Evolutionary conservation across 2,113 vertebrate genomes (phyloP), one percentile per base, ranked within the genome.

Genomic region (Willisornis vidua): DNA sequence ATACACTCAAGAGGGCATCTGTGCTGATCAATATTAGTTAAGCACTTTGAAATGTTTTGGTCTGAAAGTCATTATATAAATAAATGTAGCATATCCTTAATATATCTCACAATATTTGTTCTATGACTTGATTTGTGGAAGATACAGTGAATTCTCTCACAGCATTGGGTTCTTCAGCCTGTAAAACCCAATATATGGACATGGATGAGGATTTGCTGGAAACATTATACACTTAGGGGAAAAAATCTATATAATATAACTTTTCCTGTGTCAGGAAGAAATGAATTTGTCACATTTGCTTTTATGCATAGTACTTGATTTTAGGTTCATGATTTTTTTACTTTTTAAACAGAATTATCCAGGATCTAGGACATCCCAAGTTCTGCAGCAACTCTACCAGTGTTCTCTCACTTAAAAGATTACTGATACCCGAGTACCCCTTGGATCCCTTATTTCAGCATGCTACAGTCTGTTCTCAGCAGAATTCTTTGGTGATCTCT

Each of bases 401-500:
- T 62, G 37, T 85, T 94, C 63, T 71, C 29, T 54, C 61, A 73
- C 33, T 88, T 91, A 76, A 79, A 72, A 81, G 89, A 81, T 83
- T 92, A 81, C 43, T 49, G 75, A 91, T 93, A 93, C 68, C 65
- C 87, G 94, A 90, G 16, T 12, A 19, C 20, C 35, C 24, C 81
- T 94, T 85, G 2, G 51, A 78, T 92, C 14, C 4, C 86, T 48
- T 93, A 91, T 76, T 93, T 96, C 70, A 86, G 28, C 70, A 74
- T 92, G 51, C 82, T 93, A 62, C 45, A 95, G 75, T 18, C 39
- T 4, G 6, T 79, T 94, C 87, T 97, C 89, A 91, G 63, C 84
- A 91, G 74, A 90, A 95, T 87, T 48, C 43, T 76, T 94, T 93
- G 90, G 86, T 94, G 88, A 90, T 94, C 76, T 95, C 89, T 95